These are phyloP conservation scores for Alitta virens DNA, from an alignment of 2,888 invertebrate species.

Conservation along the genomic window DNA sequence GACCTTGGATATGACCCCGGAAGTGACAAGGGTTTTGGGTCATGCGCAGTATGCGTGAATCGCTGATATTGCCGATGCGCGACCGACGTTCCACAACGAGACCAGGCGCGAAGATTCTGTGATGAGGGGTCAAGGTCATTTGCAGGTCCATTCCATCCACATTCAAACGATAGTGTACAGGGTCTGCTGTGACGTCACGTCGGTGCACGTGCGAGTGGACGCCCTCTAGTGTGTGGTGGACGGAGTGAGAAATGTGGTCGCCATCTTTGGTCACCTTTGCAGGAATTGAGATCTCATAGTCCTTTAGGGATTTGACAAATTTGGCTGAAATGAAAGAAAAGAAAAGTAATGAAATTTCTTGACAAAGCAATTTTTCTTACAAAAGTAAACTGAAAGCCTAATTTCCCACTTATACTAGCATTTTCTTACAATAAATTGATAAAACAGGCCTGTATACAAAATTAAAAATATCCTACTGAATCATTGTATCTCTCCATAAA, in stretches of 20 bases:
- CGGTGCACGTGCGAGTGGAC: conserved; percentile 22
- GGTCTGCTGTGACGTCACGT: conserved; percentile 21
- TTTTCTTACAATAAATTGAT: too few relatives aligned
- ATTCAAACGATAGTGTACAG: conserved; percentile 43
- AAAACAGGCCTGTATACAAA: too few relatives aligned
- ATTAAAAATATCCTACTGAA: too few relatives aligned
- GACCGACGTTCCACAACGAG: conserved; percentile 72
- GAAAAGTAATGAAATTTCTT: background rate
- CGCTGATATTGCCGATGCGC: conserved; percentile 37
- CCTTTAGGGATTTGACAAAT: conserved; percentile 32
- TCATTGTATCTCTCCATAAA: too few relatives aligned
- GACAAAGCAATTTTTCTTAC: too few relatives aligned
- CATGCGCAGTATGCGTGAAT: conserved; percentile 32
- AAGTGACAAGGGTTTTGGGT: conserved; percentile 69
- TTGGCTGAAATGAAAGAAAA: conserved; percentile 35
- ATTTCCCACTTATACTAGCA: too few relatives aligned
- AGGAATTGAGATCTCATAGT: conserved; percentile 40
- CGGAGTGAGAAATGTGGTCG: conserved; percentile 34
- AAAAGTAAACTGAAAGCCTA: too few relatives aligned
- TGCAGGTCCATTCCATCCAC: conserved; percentile 41
- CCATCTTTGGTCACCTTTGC: conserved; percentile 38
- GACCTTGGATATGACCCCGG: conserved; percentile 72
- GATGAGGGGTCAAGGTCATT: conserved; percentile 62
- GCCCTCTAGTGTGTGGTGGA: conserved; percentile 32
- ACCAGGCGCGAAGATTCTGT: conserved; percentile 68